phyloP scores from a whole-genome alignment of 2,797 vertebrate genomes.

The Chanos chanos region DNA sequence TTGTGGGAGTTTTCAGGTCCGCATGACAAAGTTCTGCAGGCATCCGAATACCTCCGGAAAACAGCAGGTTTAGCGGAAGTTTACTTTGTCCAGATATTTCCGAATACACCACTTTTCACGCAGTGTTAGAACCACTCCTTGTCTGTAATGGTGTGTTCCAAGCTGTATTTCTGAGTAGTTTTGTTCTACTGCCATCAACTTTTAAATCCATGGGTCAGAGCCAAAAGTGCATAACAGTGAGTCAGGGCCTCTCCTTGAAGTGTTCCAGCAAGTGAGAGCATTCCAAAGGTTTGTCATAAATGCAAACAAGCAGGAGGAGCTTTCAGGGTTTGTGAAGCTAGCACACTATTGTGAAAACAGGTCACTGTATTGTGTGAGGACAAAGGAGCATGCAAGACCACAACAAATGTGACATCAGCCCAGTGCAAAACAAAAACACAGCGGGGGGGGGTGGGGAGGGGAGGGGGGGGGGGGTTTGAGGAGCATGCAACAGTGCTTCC shows the following conservation, averaged over 20 bases:
- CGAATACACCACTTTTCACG: too few relatives aligned
- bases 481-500: constrained; percentile 27
- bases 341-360: constrained; percentile 58
- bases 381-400: constrained; percentile 60
- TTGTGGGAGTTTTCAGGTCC: too few relatives aligned
- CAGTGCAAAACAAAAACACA: constrained; percentile 66
- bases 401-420: constrained; percentile 72
- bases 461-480: constrained; percentile 22
- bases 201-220: not conserved
- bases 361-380: constrained; percentile 62
- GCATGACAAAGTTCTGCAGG: too few relatives aligned
- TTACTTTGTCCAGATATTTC: too few relatives aligned
- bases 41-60: too few relatives aligned
- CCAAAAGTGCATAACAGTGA: constrained; percentile 1
- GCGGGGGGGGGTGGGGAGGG: constrained; percentile 55
- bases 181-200: not conserved
- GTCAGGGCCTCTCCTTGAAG: constrained; percentile 22
- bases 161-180: constrained; percentile 29
- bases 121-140: constrained; percentile 31
- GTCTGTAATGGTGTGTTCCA: constrained; percentile 5
- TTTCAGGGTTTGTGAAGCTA: constrained; percentile 21
- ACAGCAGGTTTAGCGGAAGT: too few relatives aligned
- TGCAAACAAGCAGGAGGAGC: constrained; percentile 40
- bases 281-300: constrained; percentile 45
- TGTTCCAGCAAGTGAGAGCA: constrained; percentile 15